Percentiles rank a stretch among this genome's conserved stretches.
Conservation (phyloP, 1,140 invertebrate species). For the Trichogramma pretiosum region DNA sequence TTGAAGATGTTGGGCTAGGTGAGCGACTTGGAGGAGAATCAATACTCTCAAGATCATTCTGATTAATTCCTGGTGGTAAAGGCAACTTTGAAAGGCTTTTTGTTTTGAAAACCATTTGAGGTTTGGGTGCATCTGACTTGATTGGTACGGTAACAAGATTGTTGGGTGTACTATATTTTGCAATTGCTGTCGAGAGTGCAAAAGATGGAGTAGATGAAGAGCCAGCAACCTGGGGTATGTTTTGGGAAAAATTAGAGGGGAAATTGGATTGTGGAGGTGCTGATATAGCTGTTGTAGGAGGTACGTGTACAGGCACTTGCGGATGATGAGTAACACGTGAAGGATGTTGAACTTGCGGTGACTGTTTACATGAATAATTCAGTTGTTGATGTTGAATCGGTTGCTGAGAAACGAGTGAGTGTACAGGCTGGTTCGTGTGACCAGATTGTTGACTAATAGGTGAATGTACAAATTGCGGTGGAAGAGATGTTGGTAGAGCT, state of each 20-base stretch:
- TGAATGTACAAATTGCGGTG: too few species aligned
- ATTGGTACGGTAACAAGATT: slow-evolving; percentile 39
- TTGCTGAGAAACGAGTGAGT: too few species aligned
- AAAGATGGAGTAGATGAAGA: slow-evolving; percentile 30
- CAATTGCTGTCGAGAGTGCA: slow-evolving; percentile 32
- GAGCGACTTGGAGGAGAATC: slow-evolving; percentile 60
- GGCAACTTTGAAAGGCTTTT: slow-evolving; percentile 66
- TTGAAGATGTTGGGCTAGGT: slow-evolving; percentile 42
- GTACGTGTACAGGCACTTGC: slow-evolving; percentile 29
- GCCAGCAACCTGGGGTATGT: slow-evolving; percentile 19
- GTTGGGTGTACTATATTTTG: slow-evolving; percentile 39
- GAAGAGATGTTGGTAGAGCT: too few species aligned
- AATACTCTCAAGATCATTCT: slow-evolving; percentile 65
- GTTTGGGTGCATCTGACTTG: slow-evolving; percentile 33
- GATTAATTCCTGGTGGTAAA: slow-evolving; percentile 75
- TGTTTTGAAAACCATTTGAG: slow-evolving; percentile 46
- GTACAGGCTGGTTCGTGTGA: too few species aligned
- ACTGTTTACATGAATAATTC: too few species aligned
- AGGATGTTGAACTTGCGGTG: not conserved
- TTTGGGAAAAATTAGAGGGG: slow-evolving; percentile 17
- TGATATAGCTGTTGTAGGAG: slow-evolving; percentile 24
- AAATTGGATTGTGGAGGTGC: slow-evolving; percentile 16
- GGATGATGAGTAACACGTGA: slow-evolving; percentile 12
- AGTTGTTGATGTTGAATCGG: slow-evolving; percentile 2
- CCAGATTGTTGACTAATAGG: too few species aligned